phyloP scores from a whole-genome alignment of 2,888 invertebrate species.

The Andrena haemorrhoa region DNA sequence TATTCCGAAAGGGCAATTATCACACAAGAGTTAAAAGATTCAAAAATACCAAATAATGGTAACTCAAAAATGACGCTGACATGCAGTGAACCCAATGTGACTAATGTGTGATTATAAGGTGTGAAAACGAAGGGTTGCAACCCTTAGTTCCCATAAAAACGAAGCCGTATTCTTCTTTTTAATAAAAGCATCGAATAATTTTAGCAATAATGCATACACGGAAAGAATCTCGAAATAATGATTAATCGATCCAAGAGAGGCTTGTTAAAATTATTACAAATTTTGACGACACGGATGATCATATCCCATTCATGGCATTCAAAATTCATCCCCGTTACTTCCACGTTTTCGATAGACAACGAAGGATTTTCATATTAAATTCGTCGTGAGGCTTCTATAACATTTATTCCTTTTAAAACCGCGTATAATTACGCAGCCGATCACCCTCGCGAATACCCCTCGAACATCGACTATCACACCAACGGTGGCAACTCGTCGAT shows the following conservation, averaged over 20 bases:
- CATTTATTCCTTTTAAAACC: slow-evolving; percentile 49
- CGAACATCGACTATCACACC: slow-evolving; percentile 68
- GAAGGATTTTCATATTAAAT: slow-evolving; percentile 62
- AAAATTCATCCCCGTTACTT: slow-evolving; percentile 63
- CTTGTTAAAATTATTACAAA: slow-evolving; percentile 68
- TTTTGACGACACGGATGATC: slow-evolving; percentile 56
- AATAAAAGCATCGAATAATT: slow-evolving; percentile 16
- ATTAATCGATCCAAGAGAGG: slow-evolving; percentile 43
- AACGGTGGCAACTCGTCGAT: slow-evolving; percentile 75
- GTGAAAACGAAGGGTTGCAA: no score
- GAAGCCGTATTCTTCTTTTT: slow-evolving; percentile 3
- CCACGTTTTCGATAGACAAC: slow-evolving; percentile 21
- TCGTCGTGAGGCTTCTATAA: slow-evolving; percentile 42
- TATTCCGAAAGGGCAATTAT: no score
- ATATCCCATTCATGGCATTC: slow-evolving; percentile 65
- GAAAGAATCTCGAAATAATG: slow-evolving; percentile 55
- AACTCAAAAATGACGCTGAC: no score
- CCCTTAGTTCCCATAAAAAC: neutral
- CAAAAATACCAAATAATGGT: no score
- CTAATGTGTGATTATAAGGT: no score
- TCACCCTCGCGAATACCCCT: slow-evolving; percentile 44
- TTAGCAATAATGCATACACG: slow-evolving; percentile 35
- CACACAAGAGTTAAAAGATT: no score
- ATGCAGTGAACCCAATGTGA: no score
- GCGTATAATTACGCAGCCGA: slow-evolving; percentile 52